Percentiles rank a stretch among this genome's conserved stretches.
Conservation (phyloP, 2,797 vertebrate genomes). For the Eremophila alpestris region DNA sequence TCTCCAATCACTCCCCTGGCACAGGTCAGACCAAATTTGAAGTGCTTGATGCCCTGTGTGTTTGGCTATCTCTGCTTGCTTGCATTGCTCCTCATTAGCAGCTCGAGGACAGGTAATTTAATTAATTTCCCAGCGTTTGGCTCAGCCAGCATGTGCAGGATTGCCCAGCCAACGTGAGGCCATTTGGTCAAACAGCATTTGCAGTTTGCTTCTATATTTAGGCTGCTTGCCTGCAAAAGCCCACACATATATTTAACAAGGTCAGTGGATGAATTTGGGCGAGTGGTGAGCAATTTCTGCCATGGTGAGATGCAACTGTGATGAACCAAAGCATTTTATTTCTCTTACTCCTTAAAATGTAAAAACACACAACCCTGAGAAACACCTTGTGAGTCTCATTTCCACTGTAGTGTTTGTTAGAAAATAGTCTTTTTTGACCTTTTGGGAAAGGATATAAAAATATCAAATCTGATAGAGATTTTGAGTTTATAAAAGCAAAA, state of each 20-base stretch:
- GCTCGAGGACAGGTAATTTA: not conserved
- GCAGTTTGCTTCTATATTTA: slow-evolving; percentile 21
- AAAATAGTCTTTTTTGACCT: not conserved
- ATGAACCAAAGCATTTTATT: not conserved
- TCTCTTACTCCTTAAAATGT: not conserved
- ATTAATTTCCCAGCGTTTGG: not conserved
- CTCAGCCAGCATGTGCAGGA: not conserved
- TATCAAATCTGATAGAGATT: not conserved
- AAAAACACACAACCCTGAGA: not conserved
- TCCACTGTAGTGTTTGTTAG: not conserved
- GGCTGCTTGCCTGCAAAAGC: not conserved
- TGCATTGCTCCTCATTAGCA: not conserved
- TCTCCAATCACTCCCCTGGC: not conserved
- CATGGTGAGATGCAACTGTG: rapidly evolving
- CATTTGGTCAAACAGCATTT: not conserved
- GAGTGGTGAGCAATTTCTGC: not conserved
- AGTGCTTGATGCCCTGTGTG: not conserved
- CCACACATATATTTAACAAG: not conserved
- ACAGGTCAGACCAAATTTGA: not conserved
- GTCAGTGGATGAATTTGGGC: not conserved
- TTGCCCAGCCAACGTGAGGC: not conserved
- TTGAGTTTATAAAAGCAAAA: not conserved
- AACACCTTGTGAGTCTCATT: not conserved
- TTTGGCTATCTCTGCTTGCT: not conserved
- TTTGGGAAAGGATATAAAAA: not conserved